Conservation (phyloP, 2,888 invertebrate species). For the Drosophila putrida region DNA sequence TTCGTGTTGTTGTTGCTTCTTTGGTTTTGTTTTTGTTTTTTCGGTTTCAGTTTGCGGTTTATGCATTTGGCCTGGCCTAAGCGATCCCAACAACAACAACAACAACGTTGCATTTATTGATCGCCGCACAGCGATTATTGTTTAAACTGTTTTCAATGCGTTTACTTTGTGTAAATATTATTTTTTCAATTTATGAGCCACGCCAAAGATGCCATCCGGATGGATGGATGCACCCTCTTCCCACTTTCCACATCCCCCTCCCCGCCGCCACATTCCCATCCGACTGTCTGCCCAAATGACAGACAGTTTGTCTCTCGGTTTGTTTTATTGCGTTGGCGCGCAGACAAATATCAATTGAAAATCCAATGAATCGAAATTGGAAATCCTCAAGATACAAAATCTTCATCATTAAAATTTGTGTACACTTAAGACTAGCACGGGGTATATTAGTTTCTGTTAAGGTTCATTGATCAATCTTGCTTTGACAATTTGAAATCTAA, state of each 20-base stretch:
- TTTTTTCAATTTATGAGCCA: slow-evolving; percentile 80
- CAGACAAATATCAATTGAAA: slow-evolving; percentile 75
- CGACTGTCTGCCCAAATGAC: slow-evolving; percentile 26
- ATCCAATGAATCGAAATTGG: slow-evolving; percentile 62
- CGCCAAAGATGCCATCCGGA: slow-evolving; percentile 26
- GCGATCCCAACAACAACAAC: slow-evolving; percentile 19
- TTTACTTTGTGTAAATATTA: slow-evolving; percentile 81
- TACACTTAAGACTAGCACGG: not conserved
- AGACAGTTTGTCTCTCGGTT: slow-evolving; percentile 40
- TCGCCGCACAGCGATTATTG: slow-evolving; percentile 79
- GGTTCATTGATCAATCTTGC: too few species aligned
- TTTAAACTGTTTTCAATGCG: slow-evolving; percentile 82
- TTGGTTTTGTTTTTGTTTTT: slow-evolving; percentile 20
- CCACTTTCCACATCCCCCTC: not conserved
- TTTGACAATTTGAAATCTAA: too few species aligned
- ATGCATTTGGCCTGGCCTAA: slow-evolving; percentile 46
- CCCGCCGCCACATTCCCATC: not conserved
- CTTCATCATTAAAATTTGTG: slow-evolving; percentile 49
- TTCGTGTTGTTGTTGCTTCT: slow-evolving; percentile 19
- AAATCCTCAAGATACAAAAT: slow-evolving; percentile 66
- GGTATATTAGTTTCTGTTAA: not conserved
- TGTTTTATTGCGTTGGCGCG: slow-evolving; percentile 61
- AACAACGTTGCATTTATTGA: slow-evolving; percentile 73
- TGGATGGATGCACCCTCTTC: slow-evolving; percentile 10
- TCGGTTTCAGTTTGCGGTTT: slow-evolving; percentile 45